These are phyloP conservation scores for Diarsia dahlii DNA, from an alignment of 2,888 invertebrate species.

Conservation along the genomic window DNA sequence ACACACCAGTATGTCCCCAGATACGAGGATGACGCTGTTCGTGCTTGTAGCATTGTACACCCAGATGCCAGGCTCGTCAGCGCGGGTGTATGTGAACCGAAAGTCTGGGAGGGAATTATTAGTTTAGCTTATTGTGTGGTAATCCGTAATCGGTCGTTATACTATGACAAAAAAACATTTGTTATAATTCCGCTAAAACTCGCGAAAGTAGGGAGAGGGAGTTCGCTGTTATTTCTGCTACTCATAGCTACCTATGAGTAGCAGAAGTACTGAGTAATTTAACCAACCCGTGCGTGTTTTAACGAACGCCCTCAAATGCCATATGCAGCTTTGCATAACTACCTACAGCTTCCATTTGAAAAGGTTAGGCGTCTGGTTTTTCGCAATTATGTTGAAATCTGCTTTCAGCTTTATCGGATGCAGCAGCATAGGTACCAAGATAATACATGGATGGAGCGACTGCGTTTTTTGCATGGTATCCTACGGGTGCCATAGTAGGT, in stretches of 20 bases:
- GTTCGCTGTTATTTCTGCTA: not conserved
- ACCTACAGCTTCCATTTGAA: not conserved
- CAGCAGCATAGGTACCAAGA: not conserved
- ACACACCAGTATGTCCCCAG: conserved; percentile 87
- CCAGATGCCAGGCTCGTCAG: conserved; percentile 84
- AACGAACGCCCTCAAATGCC: not conserved
- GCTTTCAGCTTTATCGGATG: not conserved
- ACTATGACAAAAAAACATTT: no score
- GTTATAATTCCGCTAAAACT: not conserved
- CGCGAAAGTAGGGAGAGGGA: not conserved
- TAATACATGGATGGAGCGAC: not conserved
- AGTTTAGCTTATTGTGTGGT: no score
- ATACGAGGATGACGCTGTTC: conserved; percentile 78
- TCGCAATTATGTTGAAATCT: not conserved
- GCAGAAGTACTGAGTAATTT: not conserved
- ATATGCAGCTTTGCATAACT: not conserved
- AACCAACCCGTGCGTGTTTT: not conserved
- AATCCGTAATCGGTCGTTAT: no score
- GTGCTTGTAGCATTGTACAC: conserved; percentile 85
- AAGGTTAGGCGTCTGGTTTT: not conserved
- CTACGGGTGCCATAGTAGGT: no score
- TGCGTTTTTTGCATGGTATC: not conserved
- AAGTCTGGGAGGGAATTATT: conserved; percentile 79
- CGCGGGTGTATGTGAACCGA: conserved; percentile 89
- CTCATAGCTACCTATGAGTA: not conserved